These are phyloP conservation scores for Aphidoletes aphidimyza DNA, from an alignment of 2,888 invertebrate genomes.

Conservation along the genomic window DNA sequence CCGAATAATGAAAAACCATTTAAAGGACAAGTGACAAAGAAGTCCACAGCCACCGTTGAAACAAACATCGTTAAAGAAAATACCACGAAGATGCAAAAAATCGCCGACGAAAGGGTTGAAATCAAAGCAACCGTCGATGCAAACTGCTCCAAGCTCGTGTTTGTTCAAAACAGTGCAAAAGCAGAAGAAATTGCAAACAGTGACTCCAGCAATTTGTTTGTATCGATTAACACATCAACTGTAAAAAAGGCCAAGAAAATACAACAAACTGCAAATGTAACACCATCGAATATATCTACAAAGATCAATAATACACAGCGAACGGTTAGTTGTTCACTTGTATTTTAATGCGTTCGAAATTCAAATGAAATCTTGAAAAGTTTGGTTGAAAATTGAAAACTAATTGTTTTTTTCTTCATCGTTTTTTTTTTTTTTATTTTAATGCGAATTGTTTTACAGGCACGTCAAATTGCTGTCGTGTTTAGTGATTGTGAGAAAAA, in stretches of 20 bases:
- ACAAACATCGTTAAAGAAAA: slow-evolving; percentile 57
- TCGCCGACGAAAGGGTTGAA: neutral
- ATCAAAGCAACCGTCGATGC: neutral
- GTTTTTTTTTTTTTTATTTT: neutral
- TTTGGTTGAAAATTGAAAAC: too few relatives aligned
- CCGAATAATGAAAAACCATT: neutral
- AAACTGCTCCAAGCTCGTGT: neutral
- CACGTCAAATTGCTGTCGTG: slow-evolving; percentile 18
- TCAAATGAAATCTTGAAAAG: neutral
- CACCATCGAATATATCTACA: neutral
- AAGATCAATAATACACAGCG: slow-evolving; percentile 8
- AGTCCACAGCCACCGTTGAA: slow-evolving; percentile 58
- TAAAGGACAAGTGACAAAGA: neutral
- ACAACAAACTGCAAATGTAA: neutral
- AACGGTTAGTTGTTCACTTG: neutral
- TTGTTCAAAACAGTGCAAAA: slow-evolving; percentile 51
- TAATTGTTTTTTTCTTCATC: neutral
- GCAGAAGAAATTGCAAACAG: slow-evolving; percentile 42
- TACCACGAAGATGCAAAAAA: neutral
- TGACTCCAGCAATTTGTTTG: slow-evolving; percentile 43
- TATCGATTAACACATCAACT: neutral
- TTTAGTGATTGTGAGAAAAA: slow-evolving; percentile 3
- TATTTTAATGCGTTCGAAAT: neutral
- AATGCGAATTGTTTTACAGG: neutral
- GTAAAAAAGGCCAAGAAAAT: slow-evolving; percentile 17